These are phyloP conservation scores for Catostomus latipinnis DNA, from an alignment of 2,797 vertebrate genomes.

Conservation along the genomic window DNA sequence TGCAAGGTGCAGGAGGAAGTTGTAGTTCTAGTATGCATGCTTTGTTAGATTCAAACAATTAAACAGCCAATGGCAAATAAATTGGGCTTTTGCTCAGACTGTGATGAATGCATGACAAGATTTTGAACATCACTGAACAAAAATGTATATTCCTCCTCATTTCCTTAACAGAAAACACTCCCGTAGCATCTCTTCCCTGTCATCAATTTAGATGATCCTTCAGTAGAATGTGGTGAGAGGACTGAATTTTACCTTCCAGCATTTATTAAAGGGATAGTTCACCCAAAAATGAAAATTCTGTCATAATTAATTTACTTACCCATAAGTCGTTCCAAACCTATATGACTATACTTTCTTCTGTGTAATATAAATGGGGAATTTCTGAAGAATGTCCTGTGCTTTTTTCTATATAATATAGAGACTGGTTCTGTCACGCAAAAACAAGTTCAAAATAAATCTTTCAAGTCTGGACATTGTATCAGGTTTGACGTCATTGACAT, in stretches of 20 bases:
- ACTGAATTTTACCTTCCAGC: slow-evolving; percentile 14
- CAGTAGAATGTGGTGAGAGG: slow-evolving; percentile 18
- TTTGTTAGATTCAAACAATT: slow-evolving; percentile 29
- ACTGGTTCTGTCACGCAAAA: too few species aligned
- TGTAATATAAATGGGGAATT: neutral
- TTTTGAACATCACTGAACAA: slow-evolving; percentile 44
- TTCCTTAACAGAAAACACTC: slow-evolving; percentile 37
- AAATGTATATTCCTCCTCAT: slow-evolving; percentile 42
- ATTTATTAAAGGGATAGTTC: slow-evolving; percentile 3
- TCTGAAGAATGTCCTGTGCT: neutral
- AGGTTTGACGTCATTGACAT: too few species aligned
- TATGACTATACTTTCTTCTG: neutral
- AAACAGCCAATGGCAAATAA: slow-evolving; percentile 43
- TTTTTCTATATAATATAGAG: too few species aligned
- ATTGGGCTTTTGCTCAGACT: slow-evolving; percentile 23
- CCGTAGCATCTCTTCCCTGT: slow-evolving; percentile 16
- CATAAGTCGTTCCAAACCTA: neutral
- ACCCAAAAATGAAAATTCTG: neutral
- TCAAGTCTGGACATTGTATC: too few species aligned
- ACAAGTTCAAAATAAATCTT: too few species aligned
- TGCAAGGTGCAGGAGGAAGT: slow-evolving; percentile 33
- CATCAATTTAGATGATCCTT: slow-evolving; percentile 25
- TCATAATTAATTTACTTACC: neutral
- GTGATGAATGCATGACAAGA: slow-evolving; percentile 42
- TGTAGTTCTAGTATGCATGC: slow-evolving; percentile 29